Evolutionary conservation across 2,113 vertebrate genomes (phyloP), one percentile per base, ranked within the genome.

Genomic region (Sprattus sprattus): DNA sequence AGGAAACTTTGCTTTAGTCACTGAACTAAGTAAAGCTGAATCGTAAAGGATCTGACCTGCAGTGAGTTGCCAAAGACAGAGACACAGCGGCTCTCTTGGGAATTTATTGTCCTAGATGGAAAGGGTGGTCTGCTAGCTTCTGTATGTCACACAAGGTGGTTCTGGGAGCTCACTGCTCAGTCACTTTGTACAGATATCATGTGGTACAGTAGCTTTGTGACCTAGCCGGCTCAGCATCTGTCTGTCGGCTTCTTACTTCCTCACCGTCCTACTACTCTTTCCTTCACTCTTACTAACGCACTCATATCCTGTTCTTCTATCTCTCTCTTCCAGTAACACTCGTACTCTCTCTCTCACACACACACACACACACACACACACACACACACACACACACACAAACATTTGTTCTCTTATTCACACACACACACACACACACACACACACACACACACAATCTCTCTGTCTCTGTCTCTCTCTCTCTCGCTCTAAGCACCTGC

Each of bases 401-500:
- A 15, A 22, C 60, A 67, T 54, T 54, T 54, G 52, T 18, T 3
- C 52, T 18, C 52, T 15, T 54, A 18, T 13, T 54, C 52, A 16
- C 18, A 54, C 47, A 39, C 39, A 39, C 39, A 39, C 39, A 39
- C 39, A 39, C 39, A 39, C 39, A 39, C 39, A 39, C 39, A 39
- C 39, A 39, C 39, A 39, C 39, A 39, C 60, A 25, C 60, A 67
- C 54, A 60, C 15, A 60, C 18, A 13, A 15, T 20, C 60, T 25
- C 47, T 18, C 4, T 67, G 25, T 83, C 9, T 67, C 16, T 18
- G 1, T 67, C 45, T 80, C 91, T 46, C 20, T 60, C n/a, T 28
- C 28, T 82, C 84, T 91, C 91, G 90, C 90, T 85, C 88, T 92
- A 92, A 95, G 90, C 96, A 96, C 93, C 94, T 95, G 96, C 96